Evolutionary conservation across 1,140 invertebrate species (phyloP).

Genomic region (Drosophila simulans): DNA sequence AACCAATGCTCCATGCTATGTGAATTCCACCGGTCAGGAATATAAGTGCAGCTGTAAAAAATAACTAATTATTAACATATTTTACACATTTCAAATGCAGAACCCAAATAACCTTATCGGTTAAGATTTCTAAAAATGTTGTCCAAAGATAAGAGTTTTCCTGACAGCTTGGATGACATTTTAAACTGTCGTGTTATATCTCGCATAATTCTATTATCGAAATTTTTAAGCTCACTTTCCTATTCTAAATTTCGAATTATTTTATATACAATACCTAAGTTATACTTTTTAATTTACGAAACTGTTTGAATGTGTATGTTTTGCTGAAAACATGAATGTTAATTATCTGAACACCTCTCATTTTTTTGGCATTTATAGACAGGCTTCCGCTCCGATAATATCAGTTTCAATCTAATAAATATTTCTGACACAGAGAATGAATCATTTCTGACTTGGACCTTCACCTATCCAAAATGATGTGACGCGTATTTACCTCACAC

Average conservation of each 20-base stretch:
- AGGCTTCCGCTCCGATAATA: conserved; percentile 5
- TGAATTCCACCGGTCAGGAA: conserved; percentile 67
- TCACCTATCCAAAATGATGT: background rate
- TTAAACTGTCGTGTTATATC: background rate
- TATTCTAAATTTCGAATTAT: too few species aligned
- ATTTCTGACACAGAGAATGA: background rate
- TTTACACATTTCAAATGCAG: conserved; percentile 1
- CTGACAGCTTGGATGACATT: background rate
- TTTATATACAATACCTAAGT: too few species aligned
- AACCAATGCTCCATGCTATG: conserved; percentile 75
- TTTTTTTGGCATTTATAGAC: conserved; percentile 4
- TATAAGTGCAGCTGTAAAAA: conserved; percentile 47
- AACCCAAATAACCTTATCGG: conserved; percentile 1
- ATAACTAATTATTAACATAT: background rate
- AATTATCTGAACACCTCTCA: background rate
- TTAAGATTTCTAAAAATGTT: background rate
- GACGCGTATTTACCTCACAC: background rate
- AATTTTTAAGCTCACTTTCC: too few species aligned
- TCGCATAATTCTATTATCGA: background rate
- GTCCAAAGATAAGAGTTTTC: too few species aligned
- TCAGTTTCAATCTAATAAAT: background rate
- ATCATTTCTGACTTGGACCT: conserved; percentile 2
- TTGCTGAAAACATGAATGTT: background rate
- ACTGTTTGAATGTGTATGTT: too few species aligned
- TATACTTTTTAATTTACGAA: too few species aligned